phyloP scores from a whole-genome alignment of 2,113 vertebrate species.

The Oreochromis tanganicae region DNA sequence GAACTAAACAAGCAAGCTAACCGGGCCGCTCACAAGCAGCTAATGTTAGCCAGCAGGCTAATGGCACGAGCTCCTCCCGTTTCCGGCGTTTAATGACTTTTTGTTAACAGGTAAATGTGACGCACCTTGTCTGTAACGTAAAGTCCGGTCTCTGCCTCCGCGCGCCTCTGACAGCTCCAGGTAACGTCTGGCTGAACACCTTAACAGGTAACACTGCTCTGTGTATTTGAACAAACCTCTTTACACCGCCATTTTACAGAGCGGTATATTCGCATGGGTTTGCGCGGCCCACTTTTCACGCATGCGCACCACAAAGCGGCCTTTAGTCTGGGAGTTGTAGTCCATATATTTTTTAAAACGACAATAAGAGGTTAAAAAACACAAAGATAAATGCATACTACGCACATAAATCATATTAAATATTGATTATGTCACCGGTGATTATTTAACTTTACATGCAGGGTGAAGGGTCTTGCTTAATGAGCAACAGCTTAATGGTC shows the following conservation, averaged over 20 bases:
- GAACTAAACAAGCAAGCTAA: not conserved
- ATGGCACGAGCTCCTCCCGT: not conserved
- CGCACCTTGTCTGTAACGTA: slow-evolving; percentile 30
- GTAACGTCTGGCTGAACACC: not conserved
- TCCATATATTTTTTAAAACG: not conserved
- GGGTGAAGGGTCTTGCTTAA: not conserved
- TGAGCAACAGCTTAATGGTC: not conserved
- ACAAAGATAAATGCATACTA: not conserved
- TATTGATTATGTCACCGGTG: not conserved
- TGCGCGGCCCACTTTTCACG: not conserved
- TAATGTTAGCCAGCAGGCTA: not conserved
- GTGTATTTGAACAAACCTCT: slow-evolving; percentile 12
- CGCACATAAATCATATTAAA: not conserved
- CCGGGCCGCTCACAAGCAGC: not conserved
- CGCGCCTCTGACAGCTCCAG: not conserved
- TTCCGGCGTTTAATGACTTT: not conserved
- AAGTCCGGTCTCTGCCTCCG: not conserved
- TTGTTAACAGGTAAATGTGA: not conserved
- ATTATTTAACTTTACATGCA: not conserved
- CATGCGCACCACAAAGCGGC: not conserved
- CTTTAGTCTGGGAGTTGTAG: slow-evolving; percentile 56
- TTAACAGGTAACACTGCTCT: not conserved
- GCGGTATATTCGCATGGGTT: slow-evolving; percentile 57
- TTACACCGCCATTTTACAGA: slow-evolving; percentile 75
- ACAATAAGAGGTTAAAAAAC: not conserved